A percentile compares a stretch with the other conserved stretches of the same genome.
Conservation (phyloP, 1,140 invertebrate species). For the Sminthurides bifidus region DNA sequence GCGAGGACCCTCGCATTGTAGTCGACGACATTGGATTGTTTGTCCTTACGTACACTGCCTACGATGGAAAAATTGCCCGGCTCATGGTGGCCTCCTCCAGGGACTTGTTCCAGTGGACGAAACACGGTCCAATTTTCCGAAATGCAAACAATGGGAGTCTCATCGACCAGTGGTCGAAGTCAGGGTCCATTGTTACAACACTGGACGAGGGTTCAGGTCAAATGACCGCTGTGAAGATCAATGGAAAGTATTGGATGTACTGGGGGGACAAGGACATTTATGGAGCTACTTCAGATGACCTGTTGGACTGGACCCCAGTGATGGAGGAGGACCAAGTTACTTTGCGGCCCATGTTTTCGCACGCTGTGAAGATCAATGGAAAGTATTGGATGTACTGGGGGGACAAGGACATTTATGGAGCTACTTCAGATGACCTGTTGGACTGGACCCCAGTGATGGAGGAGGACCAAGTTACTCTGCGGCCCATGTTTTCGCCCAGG, state of each 20-base stretch:
- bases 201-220: background rate
- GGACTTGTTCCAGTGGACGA: constrained; percentile 19
- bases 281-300: constrained; percentile 13
- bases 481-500: constrained; percentile 17
- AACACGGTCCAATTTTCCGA: constrained; percentile 23
- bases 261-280: constrained; percentile 23
- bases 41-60: constrained; percentile 27
- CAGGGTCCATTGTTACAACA: constrained; percentile 20
- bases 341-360: constrained; percentile 4
- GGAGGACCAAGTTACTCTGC: background rate
- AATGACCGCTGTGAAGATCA: constrained; percentile 1
- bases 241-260: constrained; percentile 29
- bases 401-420: constrained; percentile 17
- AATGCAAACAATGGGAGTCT: constrained; percentile 2
- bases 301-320: constrained; percentile 20
- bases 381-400: constrained; percentile 29
- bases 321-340: background rate
- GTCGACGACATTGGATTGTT: constrained; percentile 11
- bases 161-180: constrained; percentile 24
- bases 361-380: constrained; percentile 22
- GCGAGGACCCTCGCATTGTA: constrained; percentile 26
- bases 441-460: constrained; percentile 18
- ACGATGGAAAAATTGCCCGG: constrained; percentile 19
- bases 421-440: constrained; percentile 16
- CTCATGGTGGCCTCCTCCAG: constrained; percentile 19